phyloP scores from a whole-genome alignment of 2,113 vertebrate genomes.

The Notarius lentiginosus region DNA sequence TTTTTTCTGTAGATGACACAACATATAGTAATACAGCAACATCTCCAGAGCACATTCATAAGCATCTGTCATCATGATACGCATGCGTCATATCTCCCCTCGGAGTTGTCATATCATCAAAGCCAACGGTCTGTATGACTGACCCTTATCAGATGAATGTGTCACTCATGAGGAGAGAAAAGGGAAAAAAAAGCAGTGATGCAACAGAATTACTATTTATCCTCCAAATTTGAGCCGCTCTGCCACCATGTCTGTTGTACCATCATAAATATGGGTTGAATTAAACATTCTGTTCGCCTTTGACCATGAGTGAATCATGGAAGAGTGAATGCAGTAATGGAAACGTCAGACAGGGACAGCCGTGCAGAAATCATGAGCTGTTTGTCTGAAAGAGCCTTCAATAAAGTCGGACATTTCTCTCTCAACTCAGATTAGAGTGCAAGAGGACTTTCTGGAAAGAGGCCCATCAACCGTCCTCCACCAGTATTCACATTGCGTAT shows the following conservation, averaged over 20 bases:
- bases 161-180: not conserved
- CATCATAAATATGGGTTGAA: constrained; percentile 1
- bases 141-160: not conserved
- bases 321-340: constrained; percentile 25
- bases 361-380: not conserved
- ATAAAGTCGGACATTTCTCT: not conserved
- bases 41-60: not conserved
- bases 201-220: not conserved
- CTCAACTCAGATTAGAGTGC: constrained; percentile 27
- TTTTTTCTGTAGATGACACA: not conserved
- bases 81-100: not conserved
- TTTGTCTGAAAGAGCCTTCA: constrained; percentile 15
- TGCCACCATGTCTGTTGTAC: constrained; percentile 2
- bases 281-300: constrained; percentile 8
- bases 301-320: constrained; percentile 22
- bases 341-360: constrained; percentile 21
- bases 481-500: not conserved
- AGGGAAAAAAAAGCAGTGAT: not conserved
- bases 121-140: not conserved
- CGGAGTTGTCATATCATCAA: not conserved
- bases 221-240: constrained; percentile 7
- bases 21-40: not conserved
- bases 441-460: constrained; percentile 30
- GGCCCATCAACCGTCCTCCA: constrained; percentile 17
- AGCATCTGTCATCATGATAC: constrained; percentile 2